phyloP scores from a whole-genome alignment of 2,797 vertebrate genomes.

The Crenichthys baileyi region DNA sequence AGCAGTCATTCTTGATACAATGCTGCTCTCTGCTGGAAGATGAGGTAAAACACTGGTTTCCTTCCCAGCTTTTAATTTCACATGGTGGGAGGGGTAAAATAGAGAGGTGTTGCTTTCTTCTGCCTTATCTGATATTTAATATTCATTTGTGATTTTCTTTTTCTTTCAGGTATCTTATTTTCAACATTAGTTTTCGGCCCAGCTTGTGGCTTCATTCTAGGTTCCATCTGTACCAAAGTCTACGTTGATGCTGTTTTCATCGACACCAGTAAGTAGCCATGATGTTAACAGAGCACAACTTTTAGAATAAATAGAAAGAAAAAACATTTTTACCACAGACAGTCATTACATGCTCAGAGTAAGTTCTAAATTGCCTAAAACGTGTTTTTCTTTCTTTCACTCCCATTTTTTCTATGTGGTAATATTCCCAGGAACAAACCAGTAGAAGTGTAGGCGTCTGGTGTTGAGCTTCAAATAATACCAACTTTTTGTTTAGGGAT shows the following conservation, averaged over 20 bases:
- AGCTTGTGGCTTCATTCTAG: conserved; percentile 98
- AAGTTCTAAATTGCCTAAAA: neutral
- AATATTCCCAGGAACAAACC: neutral
- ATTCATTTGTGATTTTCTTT: conserved; percentile 6
- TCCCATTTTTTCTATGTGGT: neutral
- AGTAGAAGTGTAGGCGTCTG: neutral
- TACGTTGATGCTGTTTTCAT: conserved; percentile 98
- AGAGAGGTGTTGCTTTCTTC: too few relatives aligned
- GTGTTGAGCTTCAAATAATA: neutral
- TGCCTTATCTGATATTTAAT: neutral
- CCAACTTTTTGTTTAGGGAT: neutral
- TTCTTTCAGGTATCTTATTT: conserved; percentile 93
- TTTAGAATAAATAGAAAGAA: neutral
- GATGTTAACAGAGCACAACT: neutral
- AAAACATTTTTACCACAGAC: neutral
- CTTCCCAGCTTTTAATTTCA: neutral
- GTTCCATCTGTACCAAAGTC: conserved; percentile 98
- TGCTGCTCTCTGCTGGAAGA: conserved; percentile 61
- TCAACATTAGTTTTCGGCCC: conserved; percentile 98
- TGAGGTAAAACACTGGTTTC: neutral
- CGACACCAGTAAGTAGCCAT: conserved; percentile 90
- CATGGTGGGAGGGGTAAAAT: neutral
- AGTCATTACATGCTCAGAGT: neutral
- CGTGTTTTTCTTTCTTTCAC: neutral
- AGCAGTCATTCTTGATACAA: conserved; percentile 13